Evolutionary conservation across 2,888 invertebrate genomes (phyloP).

Genomic region (Polydrusus tereticollis): DNA sequence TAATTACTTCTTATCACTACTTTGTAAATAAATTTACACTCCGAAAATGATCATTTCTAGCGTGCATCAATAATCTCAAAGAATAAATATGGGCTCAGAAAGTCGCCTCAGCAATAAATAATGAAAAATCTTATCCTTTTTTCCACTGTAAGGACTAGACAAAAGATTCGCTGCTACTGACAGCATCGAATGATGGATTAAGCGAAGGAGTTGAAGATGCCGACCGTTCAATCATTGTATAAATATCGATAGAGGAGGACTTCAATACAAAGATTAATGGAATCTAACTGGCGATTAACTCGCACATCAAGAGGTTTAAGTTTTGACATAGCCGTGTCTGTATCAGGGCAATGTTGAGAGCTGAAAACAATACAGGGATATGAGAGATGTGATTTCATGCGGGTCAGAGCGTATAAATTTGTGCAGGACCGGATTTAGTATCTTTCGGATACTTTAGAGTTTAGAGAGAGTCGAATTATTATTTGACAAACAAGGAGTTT

Average conservation of each 20-base stretch:
- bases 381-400: slow-evolving; percentile 10
- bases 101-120: neutral
- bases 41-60: no score
- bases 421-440: neutral
- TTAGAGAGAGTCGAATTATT: no score
- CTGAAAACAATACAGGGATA: slow-evolving; percentile 4
- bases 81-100: no score
- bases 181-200: slow-evolving; percentile 14
- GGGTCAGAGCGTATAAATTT: neutral
- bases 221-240: slow-evolving; percentile 20
- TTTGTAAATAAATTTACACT: no score
- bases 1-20: no score
- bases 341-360: slow-evolving; percentile 3
- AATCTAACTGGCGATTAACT: slow-evolving; percentile 5
- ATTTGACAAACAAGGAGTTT: no score
- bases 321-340: slow-evolving; percentile 20
- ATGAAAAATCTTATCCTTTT: neutral
- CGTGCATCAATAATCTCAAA: no score
- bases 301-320: slow-evolving; percentile 9
- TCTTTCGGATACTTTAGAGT: no score
- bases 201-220: slow-evolving; percentile 7
- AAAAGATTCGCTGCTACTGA: slow-evolving; percentile 27
- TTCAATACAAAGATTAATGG: slow-evolving; percentile 21
- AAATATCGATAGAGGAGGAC: slow-evolving; percentile 11
- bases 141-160: slow-evolving; percentile 5